These are phyloP conservation scores for Nothoprocta pentlandii DNA, from an alignment of 2,113 vertebrate species.

Conservation along the genomic window DNA sequence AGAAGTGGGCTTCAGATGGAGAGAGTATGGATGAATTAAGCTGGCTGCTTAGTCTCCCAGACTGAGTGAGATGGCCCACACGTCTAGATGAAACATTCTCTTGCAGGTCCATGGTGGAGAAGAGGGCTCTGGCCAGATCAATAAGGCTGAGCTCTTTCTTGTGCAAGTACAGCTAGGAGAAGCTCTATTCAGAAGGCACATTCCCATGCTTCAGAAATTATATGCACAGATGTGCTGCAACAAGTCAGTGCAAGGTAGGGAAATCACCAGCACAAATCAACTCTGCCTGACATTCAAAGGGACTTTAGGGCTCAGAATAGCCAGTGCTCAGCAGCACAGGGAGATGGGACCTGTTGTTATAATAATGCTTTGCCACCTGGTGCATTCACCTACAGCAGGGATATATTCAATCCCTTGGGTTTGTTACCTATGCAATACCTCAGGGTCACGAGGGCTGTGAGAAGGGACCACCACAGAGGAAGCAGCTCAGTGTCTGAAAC, in stretches of 20 bases:
- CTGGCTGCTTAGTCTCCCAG: neutral
- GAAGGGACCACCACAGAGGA: neutral
- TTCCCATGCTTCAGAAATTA: neutral
- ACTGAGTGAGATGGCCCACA: neutral
- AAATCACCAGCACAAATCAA: neutral
- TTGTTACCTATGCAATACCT: neutral
- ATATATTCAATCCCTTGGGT: neutral
- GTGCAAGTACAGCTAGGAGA: neutral
- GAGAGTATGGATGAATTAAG: neutral
- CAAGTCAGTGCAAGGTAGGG: neutral
- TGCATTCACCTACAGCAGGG: neutral
- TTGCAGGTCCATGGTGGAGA: neutral
- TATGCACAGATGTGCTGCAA: neutral
- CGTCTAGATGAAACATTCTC: neutral
- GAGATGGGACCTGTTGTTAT: neutral
- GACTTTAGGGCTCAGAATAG: neutral
- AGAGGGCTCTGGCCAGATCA: neutral
- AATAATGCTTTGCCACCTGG: neutral
- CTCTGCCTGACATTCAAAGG: neutral
- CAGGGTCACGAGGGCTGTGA: accelerated
- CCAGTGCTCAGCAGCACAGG: neutral
- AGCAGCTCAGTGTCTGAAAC: neutral
- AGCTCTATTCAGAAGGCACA: neutral
- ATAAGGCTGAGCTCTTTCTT: too few relatives aligned
- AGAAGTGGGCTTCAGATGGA: neutral